Evolutionary conservation across 2,797 vertebrate genomes (phyloP), one percentile per base, ranked within the genome.

Genomic region (Rhinogobio ventralis): DNA sequence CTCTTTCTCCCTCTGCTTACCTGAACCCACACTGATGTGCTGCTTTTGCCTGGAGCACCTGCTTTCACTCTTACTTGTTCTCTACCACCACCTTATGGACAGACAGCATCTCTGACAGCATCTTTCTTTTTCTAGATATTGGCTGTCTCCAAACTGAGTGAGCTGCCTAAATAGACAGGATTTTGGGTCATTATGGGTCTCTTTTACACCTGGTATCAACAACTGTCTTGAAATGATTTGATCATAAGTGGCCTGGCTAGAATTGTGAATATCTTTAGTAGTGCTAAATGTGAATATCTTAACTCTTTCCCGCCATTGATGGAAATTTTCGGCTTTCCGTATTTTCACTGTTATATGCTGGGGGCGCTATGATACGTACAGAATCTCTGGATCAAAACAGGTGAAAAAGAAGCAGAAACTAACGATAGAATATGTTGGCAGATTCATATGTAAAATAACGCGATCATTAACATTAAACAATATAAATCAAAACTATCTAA

Each of bases 1-100:
- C 49, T 76, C 15, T 75, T 71, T 78, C 78, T 89, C 79, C 93
- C 64, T 87, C 25, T 88, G 49, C 78, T 69, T 49, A 73, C 82
- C 77, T 89, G 64, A 79, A 19, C 33, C 46, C 62, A 45, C 57
- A 36, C 46, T 73, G 25, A 39, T 82, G 66, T 51, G 72, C 72
- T 46, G 74, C 64, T 81, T 67, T 46, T 81, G 83, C 76, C 71
- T 87, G 60, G 74, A 75, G 73, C 36, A 75, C 46, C 28, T 68
- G 83, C 79, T 86, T 77, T 77, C 66, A 79, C 76, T 57, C 25
- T 85, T 51, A 82, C 71, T 82, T 80, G 87, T 81, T 87, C 81
- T 89, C 39, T 87, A 67, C 46, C 10, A 69, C 83, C 85, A 88
- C 87, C 81, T 82, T 53, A 72, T 75, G 87, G 81, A 45, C 81